Conservation (phyloP, 2,888 invertebrate genomes). For the Ceriagrion tenellum region DNA sequence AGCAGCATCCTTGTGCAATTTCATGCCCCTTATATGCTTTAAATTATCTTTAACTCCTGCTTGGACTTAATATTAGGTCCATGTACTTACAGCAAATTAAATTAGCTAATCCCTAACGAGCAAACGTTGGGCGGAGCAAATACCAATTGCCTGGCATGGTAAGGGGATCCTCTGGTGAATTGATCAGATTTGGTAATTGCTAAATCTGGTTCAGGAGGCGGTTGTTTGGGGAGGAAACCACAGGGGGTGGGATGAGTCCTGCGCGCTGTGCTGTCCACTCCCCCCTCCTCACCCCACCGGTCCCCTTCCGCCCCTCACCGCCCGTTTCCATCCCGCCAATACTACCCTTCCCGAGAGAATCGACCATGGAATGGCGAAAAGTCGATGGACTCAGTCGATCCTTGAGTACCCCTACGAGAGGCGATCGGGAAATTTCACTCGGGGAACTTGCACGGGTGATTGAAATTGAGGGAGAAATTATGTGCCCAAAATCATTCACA, state of each 20-base stretch:
- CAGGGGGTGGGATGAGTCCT: background rate
- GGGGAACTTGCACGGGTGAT: background rate
- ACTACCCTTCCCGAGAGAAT: background rate
- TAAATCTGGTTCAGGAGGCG: constrained; percentile 36
- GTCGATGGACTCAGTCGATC: background rate
- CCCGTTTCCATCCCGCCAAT: no score
- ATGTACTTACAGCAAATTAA: constrained; percentile 7
- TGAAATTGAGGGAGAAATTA: no score
- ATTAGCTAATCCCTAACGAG: constrained; percentile 27
- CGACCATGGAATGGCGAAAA: background rate
- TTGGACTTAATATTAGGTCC: background rate
- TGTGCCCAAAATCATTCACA: no score
- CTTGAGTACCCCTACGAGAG: background rate
- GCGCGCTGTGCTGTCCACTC: background rate
- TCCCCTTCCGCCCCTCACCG: background rate
- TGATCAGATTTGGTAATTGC: constrained; percentile 43
- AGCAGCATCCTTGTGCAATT: background rate
- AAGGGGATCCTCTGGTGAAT: background rate
- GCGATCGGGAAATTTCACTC: background rate
- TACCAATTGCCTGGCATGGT: background rate
- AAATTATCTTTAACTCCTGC: background rate
- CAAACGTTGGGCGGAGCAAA: background rate
- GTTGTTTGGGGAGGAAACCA: background rate
- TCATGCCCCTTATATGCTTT: background rate
- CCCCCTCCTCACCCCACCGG: background rate